These are phyloP conservation scores for Cynodonichthys magdalenae DNA, from an alignment of 2,797 vertebrate species.

Conservation along the genomic window DNA sequence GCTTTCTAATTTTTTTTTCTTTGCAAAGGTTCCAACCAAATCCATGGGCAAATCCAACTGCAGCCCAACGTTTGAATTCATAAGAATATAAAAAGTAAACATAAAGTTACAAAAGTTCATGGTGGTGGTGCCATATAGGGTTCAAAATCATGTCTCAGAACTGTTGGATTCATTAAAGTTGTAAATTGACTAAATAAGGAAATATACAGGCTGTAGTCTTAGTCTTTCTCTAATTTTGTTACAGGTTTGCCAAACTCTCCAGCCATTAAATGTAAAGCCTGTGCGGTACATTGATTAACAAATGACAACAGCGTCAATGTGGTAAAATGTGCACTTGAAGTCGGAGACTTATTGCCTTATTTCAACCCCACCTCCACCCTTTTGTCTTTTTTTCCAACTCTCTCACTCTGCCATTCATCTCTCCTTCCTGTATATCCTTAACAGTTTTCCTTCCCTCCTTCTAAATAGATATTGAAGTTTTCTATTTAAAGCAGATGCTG, in stretches of 20 bases:
- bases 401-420: conserved; percentile 25
- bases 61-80: background rate
- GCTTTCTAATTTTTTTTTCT: background rate
- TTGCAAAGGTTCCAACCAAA: background rate
- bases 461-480: conserved; percentile 83
- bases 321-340: conserved; percentile 77
- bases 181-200: conserved; percentile 59
- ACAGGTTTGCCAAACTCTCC: conserved; percentile 69
- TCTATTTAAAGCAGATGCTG: conserved; percentile 77
- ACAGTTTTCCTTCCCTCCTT: conserved; percentile 44
- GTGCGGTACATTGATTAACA: conserved; percentile 76
- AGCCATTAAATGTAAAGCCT: conserved; percentile 74
- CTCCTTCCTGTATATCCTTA: conserved; percentile 34
- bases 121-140: conserved; percentile 3
- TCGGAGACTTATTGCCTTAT: conserved; percentile 75
- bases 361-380: conserved; percentile 61
- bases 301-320: conserved; percentile 78
- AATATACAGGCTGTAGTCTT: conserved; percentile 46
- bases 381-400: conserved; percentile 25
- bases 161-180: conserved; percentile 52
- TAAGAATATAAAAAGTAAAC: conserved; percentile 14
- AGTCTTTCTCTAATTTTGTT: conserved; percentile 70
- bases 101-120: conserved; percentile 11
- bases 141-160: conserved; percentile 59
- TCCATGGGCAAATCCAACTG: background rate